Evolutionary conservation across 2,113 vertebrate genomes (phyloP).

Genomic region (Elachura formosa): DNA sequence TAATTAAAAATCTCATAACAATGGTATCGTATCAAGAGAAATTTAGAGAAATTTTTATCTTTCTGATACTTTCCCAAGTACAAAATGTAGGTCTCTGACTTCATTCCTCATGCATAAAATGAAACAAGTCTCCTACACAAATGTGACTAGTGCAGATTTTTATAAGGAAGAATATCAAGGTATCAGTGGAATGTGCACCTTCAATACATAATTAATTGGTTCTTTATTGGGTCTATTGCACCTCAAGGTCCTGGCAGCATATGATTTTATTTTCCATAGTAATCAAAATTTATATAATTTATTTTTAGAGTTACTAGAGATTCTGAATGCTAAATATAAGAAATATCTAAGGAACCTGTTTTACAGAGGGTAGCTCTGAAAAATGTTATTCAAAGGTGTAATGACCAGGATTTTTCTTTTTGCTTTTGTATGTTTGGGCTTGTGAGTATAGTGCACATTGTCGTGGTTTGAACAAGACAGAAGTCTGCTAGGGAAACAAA

Average conservation of each 20-base stretch:
- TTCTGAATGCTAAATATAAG: background rate
- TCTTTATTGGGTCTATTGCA: background rate
- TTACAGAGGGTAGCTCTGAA: background rate
- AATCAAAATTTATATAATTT: background rate
- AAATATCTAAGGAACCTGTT: background rate
- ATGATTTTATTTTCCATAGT: background rate
- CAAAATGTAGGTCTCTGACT: background rate
- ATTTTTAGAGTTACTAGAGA: background rate
- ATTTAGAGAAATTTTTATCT: background rate
- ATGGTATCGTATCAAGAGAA: background rate
- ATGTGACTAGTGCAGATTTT: background rate
- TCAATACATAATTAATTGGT: background rate
- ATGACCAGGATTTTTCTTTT: background rate
- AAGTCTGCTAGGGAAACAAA: too few relatives aligned
- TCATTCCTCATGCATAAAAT: background rate
- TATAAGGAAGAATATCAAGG: background rate
- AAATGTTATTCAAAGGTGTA: background rate
- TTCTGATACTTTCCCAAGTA: background rate
- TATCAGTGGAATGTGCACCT: background rate
- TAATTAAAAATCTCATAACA: background rate
- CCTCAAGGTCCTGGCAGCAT: background rate
- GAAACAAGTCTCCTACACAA: background rate
- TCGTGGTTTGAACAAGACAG: too few relatives aligned
- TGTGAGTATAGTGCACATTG: background rate
- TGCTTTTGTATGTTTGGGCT: background rate